phyloP scores from a whole-genome alignment of 1,140 invertebrate genomes.

The Hesperophylax magnus region DNA sequence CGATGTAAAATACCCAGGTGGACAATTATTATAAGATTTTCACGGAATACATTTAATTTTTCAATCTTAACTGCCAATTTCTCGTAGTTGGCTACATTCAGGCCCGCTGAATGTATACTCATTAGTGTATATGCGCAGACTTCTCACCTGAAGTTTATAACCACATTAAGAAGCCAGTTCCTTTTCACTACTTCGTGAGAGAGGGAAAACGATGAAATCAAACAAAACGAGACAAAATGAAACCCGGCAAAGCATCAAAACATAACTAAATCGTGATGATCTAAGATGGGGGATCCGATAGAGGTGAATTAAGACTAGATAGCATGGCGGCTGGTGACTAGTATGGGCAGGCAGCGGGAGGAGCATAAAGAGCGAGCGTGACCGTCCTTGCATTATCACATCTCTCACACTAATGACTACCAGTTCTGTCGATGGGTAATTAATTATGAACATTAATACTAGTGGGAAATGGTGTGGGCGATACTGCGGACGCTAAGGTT shows the following conservation, averaged over 20 bases:
- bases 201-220: constrained; percentile 3
- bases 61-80: too few relatives aligned
- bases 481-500: background rate
- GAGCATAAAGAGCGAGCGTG: background rate
- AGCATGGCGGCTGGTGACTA: background rate
- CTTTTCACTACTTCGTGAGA: background rate
- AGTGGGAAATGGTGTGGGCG: constrained; percentile 18
- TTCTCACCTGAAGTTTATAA: background rate
- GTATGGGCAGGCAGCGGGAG: constrained; percentile 13
- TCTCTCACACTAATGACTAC: constrained; percentile 28
- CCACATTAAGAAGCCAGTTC: background rate
- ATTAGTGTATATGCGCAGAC: too few relatives aligned
- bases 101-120: too few relatives aligned
- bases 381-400: constrained; percentile 32
- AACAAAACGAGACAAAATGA: background rate
- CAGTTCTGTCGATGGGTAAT: constrained; percentile 27
- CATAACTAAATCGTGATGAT: constrained; percentile 15
- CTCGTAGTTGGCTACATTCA: too few relatives aligned
- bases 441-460: constrained; percentile 16
- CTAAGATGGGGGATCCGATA: constrained; percentile 18
- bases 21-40: too few relatives aligned
- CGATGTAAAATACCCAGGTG: too few relatives aligned
- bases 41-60: too few relatives aligned
- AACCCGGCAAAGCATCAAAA: background rate
- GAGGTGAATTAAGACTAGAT: background rate